These are phyloP conservation scores for Megalonaias nervosa DNA, from an alignment of 1,140 invertebrate genomes.

Conservation along the genomic window DNA sequence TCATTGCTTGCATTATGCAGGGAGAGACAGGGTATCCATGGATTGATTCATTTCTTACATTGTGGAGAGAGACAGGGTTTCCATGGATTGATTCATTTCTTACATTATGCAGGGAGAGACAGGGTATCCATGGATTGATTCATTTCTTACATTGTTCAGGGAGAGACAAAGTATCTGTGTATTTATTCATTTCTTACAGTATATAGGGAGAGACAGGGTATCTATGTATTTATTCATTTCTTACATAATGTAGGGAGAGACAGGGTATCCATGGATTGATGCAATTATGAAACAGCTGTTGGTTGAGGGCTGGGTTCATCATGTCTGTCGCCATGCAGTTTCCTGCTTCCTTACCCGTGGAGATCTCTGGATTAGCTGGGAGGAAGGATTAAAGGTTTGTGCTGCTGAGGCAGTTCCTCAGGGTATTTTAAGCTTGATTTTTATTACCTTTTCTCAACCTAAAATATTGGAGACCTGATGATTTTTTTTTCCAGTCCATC, in stretches of 20 bases:
- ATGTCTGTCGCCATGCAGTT: conserved; percentile 80
- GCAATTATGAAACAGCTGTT: conserved; percentile 81
- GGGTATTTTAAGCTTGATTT: too few species aligned
- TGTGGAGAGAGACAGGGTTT: too few species aligned
- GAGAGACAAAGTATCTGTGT: too few species aligned
- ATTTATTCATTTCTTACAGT: too few species aligned
- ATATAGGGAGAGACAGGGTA: too few species aligned
- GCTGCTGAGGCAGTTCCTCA: conserved; percentile 50
- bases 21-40: too few species aligned
- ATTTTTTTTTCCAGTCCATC: too few species aligned
- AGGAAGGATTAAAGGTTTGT: conserved; percentile 78
- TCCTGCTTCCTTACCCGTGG: conserved; percentile 83
- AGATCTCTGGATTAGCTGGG: conserved; percentile 83
- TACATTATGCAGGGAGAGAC: conserved; percentile 57
- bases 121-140: conserved; percentile 72
- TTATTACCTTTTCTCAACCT: too few species aligned
- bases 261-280: conserved; percentile 72
- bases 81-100: too few species aligned
- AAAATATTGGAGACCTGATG: too few species aligned
- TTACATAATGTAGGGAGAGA: conserved; percentile 53
- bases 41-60: too few species aligned
- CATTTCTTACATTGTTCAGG: conserved; percentile 80
- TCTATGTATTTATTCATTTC: too few species aligned
- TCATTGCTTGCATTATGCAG: conserved; percentile 80
- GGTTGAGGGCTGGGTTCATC: conserved; percentile 82